Base-by-base conservation (phyloP, 1,140 invertebrate genomes). In the Harlomillsia oculata region DNA sequence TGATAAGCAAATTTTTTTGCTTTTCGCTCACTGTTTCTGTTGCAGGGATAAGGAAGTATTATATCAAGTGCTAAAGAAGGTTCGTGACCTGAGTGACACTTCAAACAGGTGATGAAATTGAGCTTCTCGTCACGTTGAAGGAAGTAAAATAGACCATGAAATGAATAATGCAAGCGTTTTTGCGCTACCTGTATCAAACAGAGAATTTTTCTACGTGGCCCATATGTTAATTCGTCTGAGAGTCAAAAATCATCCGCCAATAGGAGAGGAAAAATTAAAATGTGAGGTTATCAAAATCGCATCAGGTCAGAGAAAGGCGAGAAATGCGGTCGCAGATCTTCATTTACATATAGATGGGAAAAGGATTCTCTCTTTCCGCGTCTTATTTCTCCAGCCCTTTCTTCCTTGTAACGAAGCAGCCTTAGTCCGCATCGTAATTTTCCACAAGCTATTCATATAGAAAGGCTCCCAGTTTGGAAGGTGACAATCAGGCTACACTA, bases 341-440 rank as follows among this genome's bases (percentile, higher is more conserved):
- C 40, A 62, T 62, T 62, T 62, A 53, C 60, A 62, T 62, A 59
- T 62, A 62, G 53, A 62, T 62, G 56, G 56, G 60, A 62, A 62
- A 62, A 59, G 49, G 55, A 62, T 54, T 54, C 30, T 53, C 45
- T 32, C 18, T 48, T 48, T 18, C 45, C n/a, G n/a, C n/a, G n/a
- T n/a, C n/a, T n/a, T n/a, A n/a, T n/a, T n/a, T n/a, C n/a, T n/a
- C n/a, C n/a, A n/a, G n/a, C n/a, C n/a, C n/a, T n/a, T n/a, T n/a
- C n/a, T n/a, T n/a, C n/a, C n/a, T n/a, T n/a, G n/a, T n/a, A n/a
- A n/a, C n/a, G n/a, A n/a, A n/a, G n/a, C n/a, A n/a, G n/a, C n/a
- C n/a, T n/a, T n/a, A n/a, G n/a, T n/a, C n/a, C n/a, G n/a, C n/a
- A n/a, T n/a, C n/a, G n/a, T n/a, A n/a, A n/a, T n/a, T n/a, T n/a